Percentiles rank a stretch among this genome's conserved stretches.
Evolutionary conservation across 2,888 invertebrate species (phyloP).

Genomic region (Trichopria drosophilae): DNA sequence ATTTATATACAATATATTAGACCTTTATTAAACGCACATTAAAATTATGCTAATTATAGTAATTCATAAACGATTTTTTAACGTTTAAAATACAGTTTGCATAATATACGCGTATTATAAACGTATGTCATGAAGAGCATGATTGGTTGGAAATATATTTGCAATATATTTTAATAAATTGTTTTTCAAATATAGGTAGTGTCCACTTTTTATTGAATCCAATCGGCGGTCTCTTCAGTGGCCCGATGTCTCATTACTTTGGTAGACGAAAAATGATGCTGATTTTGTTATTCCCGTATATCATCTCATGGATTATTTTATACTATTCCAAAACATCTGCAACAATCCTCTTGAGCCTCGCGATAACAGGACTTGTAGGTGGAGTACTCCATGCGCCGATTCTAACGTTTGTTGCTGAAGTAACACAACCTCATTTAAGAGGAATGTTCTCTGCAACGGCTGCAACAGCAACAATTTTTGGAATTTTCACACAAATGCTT

Average conservation of each 20-base stretch:
- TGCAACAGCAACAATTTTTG: constrained; percentile 74
- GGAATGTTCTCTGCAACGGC: constrained; percentile 76
- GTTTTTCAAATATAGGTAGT: constrained; percentile 78
- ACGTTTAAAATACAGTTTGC: too few relatives aligned
- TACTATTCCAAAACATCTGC: constrained; percentile 66
- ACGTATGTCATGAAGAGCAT: constrained; percentile 57
- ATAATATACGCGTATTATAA: too few relatives aligned
- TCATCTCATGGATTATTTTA: constrained; percentile 75
- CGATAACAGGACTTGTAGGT: constrained; percentile 74
- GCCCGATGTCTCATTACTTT: constrained; percentile 70
- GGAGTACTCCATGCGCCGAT: constrained; percentile 82
- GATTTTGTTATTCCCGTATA: constrained; percentile 63
- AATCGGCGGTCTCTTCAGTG: constrained; percentile 76
- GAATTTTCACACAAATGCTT: constrained; percentile 76
- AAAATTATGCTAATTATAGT: too few relatives aligned
- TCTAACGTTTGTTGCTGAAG: constrained; percentile 81
- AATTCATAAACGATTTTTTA: too few relatives aligned
- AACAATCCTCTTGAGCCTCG: constrained; percentile 71
- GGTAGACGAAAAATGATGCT: constrained; percentile 75
- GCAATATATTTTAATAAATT: too few relatives aligned
- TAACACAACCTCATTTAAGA: constrained; percentile 77
- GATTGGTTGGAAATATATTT: too few relatives aligned
- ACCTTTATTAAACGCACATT: too few relatives aligned
- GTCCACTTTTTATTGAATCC: constrained; percentile 80
- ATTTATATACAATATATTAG: too few relatives aligned